These are phyloP conservation scores for Cyanoderma ruficeps DNA, from an alignment of 2,113 vertebrate genomes.

Conservation along the genomic window DNA sequence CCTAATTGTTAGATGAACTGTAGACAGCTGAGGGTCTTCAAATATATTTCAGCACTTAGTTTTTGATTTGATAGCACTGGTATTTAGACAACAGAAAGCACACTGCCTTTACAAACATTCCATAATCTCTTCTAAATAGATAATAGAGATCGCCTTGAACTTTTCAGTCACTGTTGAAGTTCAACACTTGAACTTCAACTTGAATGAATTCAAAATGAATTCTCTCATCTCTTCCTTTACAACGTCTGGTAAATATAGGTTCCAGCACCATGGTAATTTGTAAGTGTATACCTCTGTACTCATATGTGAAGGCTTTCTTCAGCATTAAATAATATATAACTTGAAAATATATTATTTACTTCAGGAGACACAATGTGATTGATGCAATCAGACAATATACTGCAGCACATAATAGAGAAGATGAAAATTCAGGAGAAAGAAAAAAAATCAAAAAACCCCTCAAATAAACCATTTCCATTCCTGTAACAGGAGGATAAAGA, in stretches of 20 bases:
- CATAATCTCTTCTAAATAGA: background rate
- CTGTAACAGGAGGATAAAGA: background rate
- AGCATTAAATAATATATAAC: constrained; percentile 34
- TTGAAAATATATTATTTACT: constrained; percentile 33
- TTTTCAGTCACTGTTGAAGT: background rate
- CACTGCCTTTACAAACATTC: background rate
- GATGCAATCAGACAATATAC: background rate
- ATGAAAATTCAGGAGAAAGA: background rate
- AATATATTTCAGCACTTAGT: background rate
- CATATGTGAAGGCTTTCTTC: background rate
- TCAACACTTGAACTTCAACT: background rate
- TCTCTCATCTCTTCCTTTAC: background rate
- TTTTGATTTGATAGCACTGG: background rate
- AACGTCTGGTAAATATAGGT: background rate
- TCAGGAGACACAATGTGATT: background rate
- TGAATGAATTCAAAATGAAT: background rate
- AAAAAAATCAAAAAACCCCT: background rate
- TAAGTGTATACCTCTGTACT: background rate
- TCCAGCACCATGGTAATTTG: background rate
- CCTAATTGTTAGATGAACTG: background rate
- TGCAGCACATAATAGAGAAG: background rate
- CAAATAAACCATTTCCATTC: background rate
- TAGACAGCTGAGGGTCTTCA: background rate
- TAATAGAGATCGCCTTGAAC: background rate
- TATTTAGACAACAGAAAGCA: background rate